Conservation (phyloP, 2,797 vertebrate genomes). For the Bucorvus abyssinicus region DNA sequence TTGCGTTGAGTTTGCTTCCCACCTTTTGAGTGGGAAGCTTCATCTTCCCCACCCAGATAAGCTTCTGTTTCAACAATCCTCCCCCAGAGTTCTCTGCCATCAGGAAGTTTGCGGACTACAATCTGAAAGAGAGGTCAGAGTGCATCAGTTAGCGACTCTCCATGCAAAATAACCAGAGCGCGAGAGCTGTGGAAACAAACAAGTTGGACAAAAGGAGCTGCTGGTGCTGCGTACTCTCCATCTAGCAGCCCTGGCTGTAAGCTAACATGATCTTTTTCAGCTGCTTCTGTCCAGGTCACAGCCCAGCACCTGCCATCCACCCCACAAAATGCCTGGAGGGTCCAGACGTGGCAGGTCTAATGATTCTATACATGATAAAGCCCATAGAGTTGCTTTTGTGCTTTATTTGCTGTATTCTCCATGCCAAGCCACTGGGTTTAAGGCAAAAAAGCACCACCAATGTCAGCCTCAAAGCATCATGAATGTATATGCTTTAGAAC, state of each 20-base stretch:
- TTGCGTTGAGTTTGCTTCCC: slow-evolving; percentile 91
- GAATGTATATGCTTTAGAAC: neutral
- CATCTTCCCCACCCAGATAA: slow-evolving; percentile 91
- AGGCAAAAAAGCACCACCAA: neutral
- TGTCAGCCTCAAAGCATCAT: neutral
- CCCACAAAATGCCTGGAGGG: neutral
- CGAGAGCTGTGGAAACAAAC: neutral
- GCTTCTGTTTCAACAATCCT: slow-evolving; percentile 94
- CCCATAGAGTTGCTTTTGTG: neutral
- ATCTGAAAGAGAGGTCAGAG: slow-evolving; percentile 76
- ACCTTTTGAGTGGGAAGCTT: slow-evolving; percentile 92
- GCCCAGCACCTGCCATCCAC: neutral
- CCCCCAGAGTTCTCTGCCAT: slow-evolving; percentile 87
- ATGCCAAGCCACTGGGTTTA: neutral
- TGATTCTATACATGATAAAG: neutral
- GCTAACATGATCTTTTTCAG: neutral
- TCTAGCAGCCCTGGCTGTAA: neutral
- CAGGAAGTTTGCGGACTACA: slow-evolving; percentile 82
- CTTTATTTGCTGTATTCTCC: neutral
- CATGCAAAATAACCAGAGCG: neutral
- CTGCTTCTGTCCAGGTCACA: neutral
- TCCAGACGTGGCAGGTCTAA: neutral
- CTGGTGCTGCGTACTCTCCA: neutral
- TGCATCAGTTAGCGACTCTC: neutral
- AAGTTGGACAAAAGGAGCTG: neutral